Base-by-base conservation (phyloP, 37 sponge, comb jelly and placozoan species). In the Hormiphora californensis region DNA sequence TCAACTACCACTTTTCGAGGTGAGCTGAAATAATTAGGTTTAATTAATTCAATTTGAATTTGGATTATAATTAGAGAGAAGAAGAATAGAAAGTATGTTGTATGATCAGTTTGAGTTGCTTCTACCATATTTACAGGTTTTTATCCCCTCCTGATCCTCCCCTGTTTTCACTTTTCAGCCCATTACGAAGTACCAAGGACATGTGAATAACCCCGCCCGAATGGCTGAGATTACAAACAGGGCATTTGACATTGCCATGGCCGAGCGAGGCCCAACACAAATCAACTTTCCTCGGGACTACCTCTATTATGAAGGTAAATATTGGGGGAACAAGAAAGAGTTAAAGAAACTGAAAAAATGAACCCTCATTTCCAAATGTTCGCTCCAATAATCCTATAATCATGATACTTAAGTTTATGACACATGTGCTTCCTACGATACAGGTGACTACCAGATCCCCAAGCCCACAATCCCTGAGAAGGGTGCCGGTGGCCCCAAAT, bases 1-100 rank as follows among this genome's bases (percentile, higher is more conserved):
- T 39, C 68, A 65, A 39, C 68, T 65, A 4, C 68, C 68, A 5
- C 68, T 65, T 1, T 65, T 65, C 68, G 25, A 65, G 68, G 68
- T 65, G 51, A 46, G 51, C 51, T 46, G 51, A 46, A 46, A 12
- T 46, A 15, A 46, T 15, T 46, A 46, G 12, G 8, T 46, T 15
- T 12, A 12, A 46, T 46, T 46, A 46, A 15, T 46, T 15, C 11
- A 12, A 46, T 8, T 15, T 12, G 8, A 46, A 12, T 46, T 46
- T 12, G 11, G 11, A 46, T 15, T 46, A 8, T 15, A 8, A 46
- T 46, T 46, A 46, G 12, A 46, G 8, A 8, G 51, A 46, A 15
- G 12, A 46, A 46, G 8, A 46, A 46, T 12, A 15, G 51, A 46
- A 46, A 46, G 12, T 15, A 46, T 8, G 51, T 46, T 15, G 12